Conservation (phyloP, 2,797 vertebrate species). For the Melopsittacus undulatus region DNA sequence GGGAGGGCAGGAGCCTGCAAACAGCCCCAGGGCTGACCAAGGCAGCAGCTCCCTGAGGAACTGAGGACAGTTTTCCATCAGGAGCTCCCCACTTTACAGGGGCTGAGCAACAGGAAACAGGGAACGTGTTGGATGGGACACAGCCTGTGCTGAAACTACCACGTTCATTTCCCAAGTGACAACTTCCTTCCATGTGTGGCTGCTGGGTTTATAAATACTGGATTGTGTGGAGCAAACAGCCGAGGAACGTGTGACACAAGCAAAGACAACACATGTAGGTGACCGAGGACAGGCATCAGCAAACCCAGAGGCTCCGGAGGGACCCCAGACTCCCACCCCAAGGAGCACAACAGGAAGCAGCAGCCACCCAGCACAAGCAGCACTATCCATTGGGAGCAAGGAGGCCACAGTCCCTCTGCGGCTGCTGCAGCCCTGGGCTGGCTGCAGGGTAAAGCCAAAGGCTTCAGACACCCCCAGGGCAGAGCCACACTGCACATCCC, state of each 20-base stretch:
- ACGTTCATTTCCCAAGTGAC: background rate
- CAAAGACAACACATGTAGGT: background rate
- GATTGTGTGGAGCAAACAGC: background rate
- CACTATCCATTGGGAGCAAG: background rate
- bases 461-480: background rate
- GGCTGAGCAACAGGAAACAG: background rate
- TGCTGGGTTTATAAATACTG: background rate
- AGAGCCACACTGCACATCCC: accelerated
- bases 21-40: background rate
- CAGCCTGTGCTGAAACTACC: background rate
- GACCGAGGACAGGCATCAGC: background rate
- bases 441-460: background rate
- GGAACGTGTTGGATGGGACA: background rate
- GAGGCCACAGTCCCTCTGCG: accelerated
- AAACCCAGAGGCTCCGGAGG: background rate
- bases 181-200: background rate
- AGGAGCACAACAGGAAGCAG: background rate
- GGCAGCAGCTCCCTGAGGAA: background rate
- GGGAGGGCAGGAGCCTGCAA: background rate
- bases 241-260: background rate
- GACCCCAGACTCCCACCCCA: background rate
- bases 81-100: background rate
- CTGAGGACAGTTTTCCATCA: background rate
- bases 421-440: background rate
- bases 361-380: background rate